Evolutionary conservation across 2,888 invertebrate species (phyloP).

Genomic region (Nasonia oneida): DNA sequence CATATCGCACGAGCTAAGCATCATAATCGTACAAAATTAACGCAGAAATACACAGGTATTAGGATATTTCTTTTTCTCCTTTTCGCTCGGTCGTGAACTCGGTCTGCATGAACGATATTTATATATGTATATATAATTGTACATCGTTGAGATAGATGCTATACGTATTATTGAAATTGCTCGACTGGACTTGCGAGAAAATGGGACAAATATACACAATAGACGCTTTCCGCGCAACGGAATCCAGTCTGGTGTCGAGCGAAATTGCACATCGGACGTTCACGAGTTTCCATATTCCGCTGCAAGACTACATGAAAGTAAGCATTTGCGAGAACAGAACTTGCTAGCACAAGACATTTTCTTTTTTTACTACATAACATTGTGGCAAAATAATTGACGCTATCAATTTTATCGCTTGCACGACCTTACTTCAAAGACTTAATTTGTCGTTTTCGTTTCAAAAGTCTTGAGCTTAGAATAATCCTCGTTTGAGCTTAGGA

Average conservation of each 20-base stretch:
- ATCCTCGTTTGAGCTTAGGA: slow-evolving; percentile 28
- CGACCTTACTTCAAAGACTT: neutral
- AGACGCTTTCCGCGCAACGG: slow-evolving; percentile 47
- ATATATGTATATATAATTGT: slow-evolving; percentile 18
- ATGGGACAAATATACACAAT: slow-evolving; percentile 56
- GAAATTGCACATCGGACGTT: slow-evolving; percentile 60
- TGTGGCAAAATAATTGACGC: slow-evolving; percentile 9
- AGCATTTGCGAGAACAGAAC: neutral
- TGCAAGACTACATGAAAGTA: slow-evolving; percentile 10
- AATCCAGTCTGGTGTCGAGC: slow-evolving; percentile 57
- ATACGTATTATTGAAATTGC: slow-evolving; percentile 46
- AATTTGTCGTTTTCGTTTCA: neutral
- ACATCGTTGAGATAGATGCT: slow-evolving; percentile 44
- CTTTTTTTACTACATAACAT: neutral
- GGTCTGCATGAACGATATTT: slow-evolving; percentile 14
- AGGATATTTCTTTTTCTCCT: slow-evolving; percentile 24
- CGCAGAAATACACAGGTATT: slow-evolving; percentile 24
- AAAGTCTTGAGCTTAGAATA: slow-evolving; percentile 4
- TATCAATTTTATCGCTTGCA: neutral
- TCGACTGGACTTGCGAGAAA: slow-evolving; percentile 56
- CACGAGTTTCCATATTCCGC: slow-evolving; percentile 50
- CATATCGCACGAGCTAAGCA: slow-evolving; percentile 27
- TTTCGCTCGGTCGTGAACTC: slow-evolving; percentile 38
- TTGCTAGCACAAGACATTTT: neutral
- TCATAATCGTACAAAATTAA: slow-evolving; percentile 39